Conservation (phyloP, 2,797 vertebrate species). For the Ptychadena robeensis region DNA sequence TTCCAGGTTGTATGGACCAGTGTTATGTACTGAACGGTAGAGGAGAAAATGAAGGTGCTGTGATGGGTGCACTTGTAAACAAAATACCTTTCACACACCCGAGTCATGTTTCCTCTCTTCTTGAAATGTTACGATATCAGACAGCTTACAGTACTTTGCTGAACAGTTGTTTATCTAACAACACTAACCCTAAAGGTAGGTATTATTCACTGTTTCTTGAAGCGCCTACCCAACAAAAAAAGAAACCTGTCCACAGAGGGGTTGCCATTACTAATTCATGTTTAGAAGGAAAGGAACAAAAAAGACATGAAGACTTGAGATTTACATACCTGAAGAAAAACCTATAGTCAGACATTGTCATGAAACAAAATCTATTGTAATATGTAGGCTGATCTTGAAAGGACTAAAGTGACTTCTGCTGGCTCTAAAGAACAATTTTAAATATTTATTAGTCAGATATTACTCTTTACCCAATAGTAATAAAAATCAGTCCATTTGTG, state of each 20-base stretch:
- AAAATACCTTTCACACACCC: conserved; percentile 82
- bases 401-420: too few species aligned
- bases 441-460: too few species aligned
- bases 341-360: not conserved
- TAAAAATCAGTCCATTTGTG: too few species aligned
- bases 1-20: conserved; percentile 75
- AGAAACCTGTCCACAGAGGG: too few species aligned
- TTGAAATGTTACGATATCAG: conserved; percentile 83
- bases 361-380: too few species aligned
- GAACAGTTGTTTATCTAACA: conserved; percentile 75
- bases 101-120: conserved; percentile 74
- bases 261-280: too few species aligned
- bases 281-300: too few species aligned
- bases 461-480: too few species aligned
- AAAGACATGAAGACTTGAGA: not conserved
- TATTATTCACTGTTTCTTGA: not conserved
- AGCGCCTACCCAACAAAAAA: too few species aligned
- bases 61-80: conserved; percentile 71
- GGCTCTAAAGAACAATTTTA: too few species aligned
- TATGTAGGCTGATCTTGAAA: not conserved
- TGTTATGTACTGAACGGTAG: conserved; percentile 73
- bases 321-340: not conserved
- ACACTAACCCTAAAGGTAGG: conserved; percentile 69
- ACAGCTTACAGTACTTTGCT: conserved; percentile 78
- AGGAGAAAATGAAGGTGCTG: conserved; percentile 53